Conservation (phyloP, 2,888 invertebrate species). For the Aporophyla lueneburgensis region DNA sequence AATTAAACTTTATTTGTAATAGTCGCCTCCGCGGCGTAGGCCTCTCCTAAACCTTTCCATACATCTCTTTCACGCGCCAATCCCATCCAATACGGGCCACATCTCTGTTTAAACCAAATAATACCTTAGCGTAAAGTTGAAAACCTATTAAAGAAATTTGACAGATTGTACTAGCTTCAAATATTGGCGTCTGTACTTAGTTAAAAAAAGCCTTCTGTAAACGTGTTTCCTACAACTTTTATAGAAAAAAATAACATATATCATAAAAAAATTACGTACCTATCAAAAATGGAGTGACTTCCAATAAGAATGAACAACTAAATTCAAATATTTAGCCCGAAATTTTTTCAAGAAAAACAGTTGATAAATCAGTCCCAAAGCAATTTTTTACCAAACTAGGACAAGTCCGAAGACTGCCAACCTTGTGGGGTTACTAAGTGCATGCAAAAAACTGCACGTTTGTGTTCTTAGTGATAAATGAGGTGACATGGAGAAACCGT, state of each 20-base stretch:
- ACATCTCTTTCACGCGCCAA: no score
- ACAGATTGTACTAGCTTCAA: no score
- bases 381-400: neutral
- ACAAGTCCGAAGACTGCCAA: slow-evolving; percentile 29
- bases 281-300: neutral
- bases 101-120: no score
- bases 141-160: no score
- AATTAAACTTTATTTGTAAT: no score
- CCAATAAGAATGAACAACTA: neutral
- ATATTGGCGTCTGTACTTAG: no score
- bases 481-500: slow-evolving; percentile 78
- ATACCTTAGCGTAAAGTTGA: no score
- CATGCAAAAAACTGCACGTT: slow-evolving; percentile 78
- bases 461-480: slow-evolving; percentile 79
- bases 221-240: neutral
- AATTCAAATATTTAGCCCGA: neutral
- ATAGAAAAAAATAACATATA: neutral
- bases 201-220: neutral
- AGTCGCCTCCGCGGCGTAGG: no score
- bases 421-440: slow-evolving; percentile 52
- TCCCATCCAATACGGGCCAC: no score
- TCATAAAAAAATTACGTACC: neutral
- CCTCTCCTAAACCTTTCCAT: no score
- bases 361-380: neutral
- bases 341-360: neutral